Base-by-base conservation (phyloP, 1,140 invertebrate genomes). In the Subanguina moxae region DNA sequence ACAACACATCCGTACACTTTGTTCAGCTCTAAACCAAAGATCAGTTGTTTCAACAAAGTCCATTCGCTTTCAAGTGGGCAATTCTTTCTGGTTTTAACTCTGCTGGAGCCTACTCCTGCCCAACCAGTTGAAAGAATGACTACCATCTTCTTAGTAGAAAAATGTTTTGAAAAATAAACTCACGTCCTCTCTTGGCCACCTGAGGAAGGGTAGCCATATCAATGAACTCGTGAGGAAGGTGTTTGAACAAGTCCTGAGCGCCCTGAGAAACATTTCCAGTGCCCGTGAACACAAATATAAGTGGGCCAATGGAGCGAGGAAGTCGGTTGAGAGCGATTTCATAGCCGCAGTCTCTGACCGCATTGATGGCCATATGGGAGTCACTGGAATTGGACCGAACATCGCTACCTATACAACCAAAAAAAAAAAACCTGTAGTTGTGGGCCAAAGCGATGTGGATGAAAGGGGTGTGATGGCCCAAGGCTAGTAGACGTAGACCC, bases 401-500 rank as follows among this genome's bases (percentile, higher is more conserved):
- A 38, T 3, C 3, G 3, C 11, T 38, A 38, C 3, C 32, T 38
- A 38, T 3, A 38, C 32, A 38, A 38, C 3, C 32, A 38, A 3
- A 38, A 38, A 38, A 38, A 3, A 38, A 38, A 38, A 5, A 38
- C 32, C 32, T 52, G 84, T 99, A 99, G 83, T 98, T 98, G 79
- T 99, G 96, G 0, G 94, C 93, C 17, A 92, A 91, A 8, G 94
- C 95, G 71, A 99, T 92, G 80, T 99, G 93, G 90, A 99, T 96
- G 80, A 98, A 97, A 0, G 95, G 95, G 0, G 96, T 98, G 80
- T 99, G 94, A 84, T 98, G 94, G 1, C 95, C 96, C 1, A 98
- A 82, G 0, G 95, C 96, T 38, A 99, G 83, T 0, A 99, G 85
- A 52, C 96, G 85, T 0, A 99, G 85, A 1, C 95, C 95, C 13